Evolutionary conservation across 1,140 invertebrate species (phyloP).

Genomic region (Delia radicum): DNA sequence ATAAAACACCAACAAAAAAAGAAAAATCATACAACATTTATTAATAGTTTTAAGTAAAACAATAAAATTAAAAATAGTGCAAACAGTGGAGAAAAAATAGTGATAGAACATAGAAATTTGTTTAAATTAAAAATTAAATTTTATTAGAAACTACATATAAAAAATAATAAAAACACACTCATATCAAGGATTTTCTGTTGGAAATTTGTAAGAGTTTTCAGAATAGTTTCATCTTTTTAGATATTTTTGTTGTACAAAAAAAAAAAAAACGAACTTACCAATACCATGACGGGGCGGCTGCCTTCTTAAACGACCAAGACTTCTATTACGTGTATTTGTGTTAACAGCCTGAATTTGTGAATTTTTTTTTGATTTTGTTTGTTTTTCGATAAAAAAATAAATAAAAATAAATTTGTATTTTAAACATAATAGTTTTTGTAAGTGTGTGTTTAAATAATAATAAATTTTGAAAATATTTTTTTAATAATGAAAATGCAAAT

Average conservation of each 20-base stretch:
- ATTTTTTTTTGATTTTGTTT: slow-evolving; percentile 7
- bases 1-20: background rate
- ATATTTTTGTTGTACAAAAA: no score
- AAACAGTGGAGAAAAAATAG: background rate
- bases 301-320: slow-evolving; percentile 57
- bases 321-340: slow-evolving; percentile 57
- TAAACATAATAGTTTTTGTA: slow-evolving; percentile 11
- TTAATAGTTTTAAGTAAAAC: background rate
- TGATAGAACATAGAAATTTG: background rate
- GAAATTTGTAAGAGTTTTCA: background rate
- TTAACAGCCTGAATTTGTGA: slow-evolving; percentile 54
- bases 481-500: slow-evolving; percentile 20
- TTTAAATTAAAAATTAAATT: background rate
- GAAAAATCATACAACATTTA: background rate
- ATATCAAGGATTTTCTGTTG: background rate
- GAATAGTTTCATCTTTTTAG: no score
- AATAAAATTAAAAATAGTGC: background rate
- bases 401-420: background rate
- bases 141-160: background rate
- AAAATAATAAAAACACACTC: background rate
- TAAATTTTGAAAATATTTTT: background rate
- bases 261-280: slow-evolving; percentile 44
- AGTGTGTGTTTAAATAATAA: background rate
- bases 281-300: slow-evolving; percentile 58
- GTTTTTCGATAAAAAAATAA: background rate